Percentiles rank a stretch among this genome's conserved stretches.
These are phyloP conservation scores for Mystacornis crossleyi DNA, from an alignment of 2,113 vertebrate genomes.

Conservation along the genomic window DNA sequence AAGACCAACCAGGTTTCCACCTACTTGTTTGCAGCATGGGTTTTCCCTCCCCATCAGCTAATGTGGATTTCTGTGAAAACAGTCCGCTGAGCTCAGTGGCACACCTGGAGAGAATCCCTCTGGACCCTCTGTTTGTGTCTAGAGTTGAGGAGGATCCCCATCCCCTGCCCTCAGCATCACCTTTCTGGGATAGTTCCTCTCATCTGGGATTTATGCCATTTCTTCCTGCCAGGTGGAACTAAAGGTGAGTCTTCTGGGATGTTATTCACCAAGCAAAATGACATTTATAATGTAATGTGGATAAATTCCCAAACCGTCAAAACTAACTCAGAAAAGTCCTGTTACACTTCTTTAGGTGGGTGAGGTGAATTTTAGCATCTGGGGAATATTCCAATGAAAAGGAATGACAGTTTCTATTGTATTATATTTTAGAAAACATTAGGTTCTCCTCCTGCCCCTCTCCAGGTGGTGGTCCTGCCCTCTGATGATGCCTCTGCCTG, in stretches of 20 bases:
- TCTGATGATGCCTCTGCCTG: neutral
- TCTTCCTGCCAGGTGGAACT: neutral
- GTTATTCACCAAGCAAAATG: neutral
- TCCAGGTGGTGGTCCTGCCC: neutral
- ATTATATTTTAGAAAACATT: neutral
- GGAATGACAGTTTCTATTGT: neutral
- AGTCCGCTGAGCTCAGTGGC: neutral
- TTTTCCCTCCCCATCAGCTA: neutral
- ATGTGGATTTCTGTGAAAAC: neutral
- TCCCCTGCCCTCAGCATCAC: fast-evolving
- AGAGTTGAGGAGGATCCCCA: neutral
- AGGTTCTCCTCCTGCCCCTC: neutral
- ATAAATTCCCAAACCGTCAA: neutral
- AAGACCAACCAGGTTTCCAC: neutral
- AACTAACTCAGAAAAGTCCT: neutral
- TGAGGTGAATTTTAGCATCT: neutral
- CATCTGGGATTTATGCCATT: neutral
- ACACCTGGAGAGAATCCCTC: neutral
- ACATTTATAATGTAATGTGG: neutral
- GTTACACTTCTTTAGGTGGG: neutral
- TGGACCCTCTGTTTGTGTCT: neutral
- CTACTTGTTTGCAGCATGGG: neutral
- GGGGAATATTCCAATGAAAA: neutral
- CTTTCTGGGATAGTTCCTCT: neutral
- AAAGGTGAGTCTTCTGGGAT: neutral